phyloP scores from a whole-genome alignment of 53 echinoderm and acorn worm genomes.

The Astropecten irregularis region DNA sequence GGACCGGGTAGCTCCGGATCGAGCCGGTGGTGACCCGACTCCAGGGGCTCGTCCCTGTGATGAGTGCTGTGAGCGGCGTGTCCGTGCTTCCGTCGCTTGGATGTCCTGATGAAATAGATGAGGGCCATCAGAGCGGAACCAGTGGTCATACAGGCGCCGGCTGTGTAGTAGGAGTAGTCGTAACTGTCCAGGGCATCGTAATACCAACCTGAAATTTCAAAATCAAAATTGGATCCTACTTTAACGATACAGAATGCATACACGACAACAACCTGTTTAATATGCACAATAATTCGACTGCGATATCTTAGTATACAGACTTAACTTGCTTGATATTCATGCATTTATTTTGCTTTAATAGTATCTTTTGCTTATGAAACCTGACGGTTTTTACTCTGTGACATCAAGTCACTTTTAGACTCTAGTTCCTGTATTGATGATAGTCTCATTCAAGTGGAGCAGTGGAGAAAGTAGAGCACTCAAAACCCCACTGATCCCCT shows the following conservation, averaged over 20 bases:
- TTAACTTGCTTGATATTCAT: too few species aligned
- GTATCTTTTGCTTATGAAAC: too few species aligned
- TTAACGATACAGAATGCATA: not conserved
- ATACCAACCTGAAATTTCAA: constrained; percentile 32
- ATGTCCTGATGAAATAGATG: constrained; percentile 21
- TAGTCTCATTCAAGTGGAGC: too few species aligned
- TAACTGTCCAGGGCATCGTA: constrained; percentile 26
- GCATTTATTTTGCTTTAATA: too few species aligned
- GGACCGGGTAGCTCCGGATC: not conserved
- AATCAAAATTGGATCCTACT: not conserved
- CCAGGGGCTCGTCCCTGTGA: not conserved
- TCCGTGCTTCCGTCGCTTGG: not conserved
- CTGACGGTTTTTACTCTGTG: too few species aligned
- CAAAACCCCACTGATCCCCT: too few species aligned
- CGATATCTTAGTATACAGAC: not conserved
- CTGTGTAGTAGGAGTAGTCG: constrained; percentile 34
- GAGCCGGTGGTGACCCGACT: not conserved
- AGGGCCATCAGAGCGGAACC: not conserved
- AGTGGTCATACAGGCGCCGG: constrained; percentile 18
- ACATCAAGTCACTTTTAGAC: too few species aligned
- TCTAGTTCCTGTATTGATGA: too few species aligned
- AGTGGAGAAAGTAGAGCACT: too few species aligned
- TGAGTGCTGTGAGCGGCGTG: not conserved
- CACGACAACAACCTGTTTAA: too few species aligned
- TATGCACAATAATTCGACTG: not conserved